phyloP scores from a whole-genome alignment of 1,140 invertebrate genomes.

The Drosophila dunni region DNA sequence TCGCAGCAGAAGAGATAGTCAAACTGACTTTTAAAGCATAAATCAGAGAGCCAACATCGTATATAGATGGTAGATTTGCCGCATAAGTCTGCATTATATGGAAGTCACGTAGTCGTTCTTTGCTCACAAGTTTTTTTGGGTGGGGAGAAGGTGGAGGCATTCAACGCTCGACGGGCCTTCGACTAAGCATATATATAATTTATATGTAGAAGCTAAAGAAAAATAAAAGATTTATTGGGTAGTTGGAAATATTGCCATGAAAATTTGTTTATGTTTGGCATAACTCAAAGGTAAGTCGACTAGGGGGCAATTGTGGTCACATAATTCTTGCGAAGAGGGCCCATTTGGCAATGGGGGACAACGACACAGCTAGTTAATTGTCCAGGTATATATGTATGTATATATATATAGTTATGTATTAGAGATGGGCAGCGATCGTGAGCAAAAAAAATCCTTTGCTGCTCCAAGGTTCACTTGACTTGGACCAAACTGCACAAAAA shows the following conservation, averaged over 20 bases:
- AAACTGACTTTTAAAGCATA: neutral
- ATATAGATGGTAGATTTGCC: neutral
- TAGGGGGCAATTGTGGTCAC: conserved; percentile 34
- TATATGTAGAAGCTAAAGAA: conserved; percentile 11
- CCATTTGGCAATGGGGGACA: neutral
- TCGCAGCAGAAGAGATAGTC: too few species aligned
- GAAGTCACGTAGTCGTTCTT: conserved; percentile 33
- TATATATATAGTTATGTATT: neutral
- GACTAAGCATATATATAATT: conserved; percentile 13
- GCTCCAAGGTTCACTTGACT: too few species aligned
- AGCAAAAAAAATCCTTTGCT: too few species aligned
- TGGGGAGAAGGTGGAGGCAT: neutral
- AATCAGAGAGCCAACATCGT: neutral
- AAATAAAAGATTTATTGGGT: conserved; percentile 48
- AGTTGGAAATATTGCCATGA: conserved; percentile 47
- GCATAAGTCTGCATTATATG: conserved; percentile 7
- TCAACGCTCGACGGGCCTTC: conserved; percentile 19
- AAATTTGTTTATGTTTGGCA: conserved; percentile 48
- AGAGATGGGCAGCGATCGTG: too few species aligned
- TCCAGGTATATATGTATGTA: neutral
- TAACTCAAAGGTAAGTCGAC: conserved; percentile 42
- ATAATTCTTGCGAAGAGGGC: conserved; percentile 38
- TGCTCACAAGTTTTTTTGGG: neutral
- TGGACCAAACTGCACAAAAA: too few species aligned
- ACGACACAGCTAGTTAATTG: conserved; percentile 3